Conservation (phyloP, 2,797 vertebrate species). For the Falco cherrug region DNA sequence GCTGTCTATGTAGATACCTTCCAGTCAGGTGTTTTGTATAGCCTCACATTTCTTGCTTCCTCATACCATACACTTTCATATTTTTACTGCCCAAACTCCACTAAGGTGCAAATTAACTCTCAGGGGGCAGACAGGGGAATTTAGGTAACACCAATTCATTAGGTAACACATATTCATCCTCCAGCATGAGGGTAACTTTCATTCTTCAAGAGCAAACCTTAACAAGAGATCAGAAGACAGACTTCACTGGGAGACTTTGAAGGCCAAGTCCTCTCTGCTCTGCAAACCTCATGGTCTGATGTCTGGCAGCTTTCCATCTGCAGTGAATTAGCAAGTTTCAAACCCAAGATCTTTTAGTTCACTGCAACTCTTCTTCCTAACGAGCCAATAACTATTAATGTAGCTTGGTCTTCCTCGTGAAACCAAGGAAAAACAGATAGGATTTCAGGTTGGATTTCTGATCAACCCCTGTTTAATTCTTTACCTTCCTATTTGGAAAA, state of each 20-base stretch:
- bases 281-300: neutral
- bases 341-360: neutral
- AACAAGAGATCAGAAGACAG: neutral
- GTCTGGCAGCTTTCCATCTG: neutral
- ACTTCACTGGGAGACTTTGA: neutral
- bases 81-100: neutral
- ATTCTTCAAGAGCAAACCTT: neutral
- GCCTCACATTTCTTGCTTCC: neutral
- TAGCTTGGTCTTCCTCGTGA: neutral
- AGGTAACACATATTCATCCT: neutral
- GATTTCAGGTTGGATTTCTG: neutral
- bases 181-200: neutral
- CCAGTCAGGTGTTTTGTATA: neutral
- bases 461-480: neutral
- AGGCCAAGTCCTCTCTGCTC: neutral
- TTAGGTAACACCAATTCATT: neutral
- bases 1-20: neutral
- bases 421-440: neutral
- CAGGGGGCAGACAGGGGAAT: neutral
- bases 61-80: neutral
- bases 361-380: neutral
- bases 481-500: neutral
- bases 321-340: neutral
- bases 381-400: too few species aligned
- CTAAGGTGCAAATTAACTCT: neutral